Percentiles rank a stretch among this genome's conserved stretches.
These are phyloP conservation scores for Cyaniris semiargus DNA, from an alignment of 2,888 invertebrate species.

Conservation along the genomic window DNA sequence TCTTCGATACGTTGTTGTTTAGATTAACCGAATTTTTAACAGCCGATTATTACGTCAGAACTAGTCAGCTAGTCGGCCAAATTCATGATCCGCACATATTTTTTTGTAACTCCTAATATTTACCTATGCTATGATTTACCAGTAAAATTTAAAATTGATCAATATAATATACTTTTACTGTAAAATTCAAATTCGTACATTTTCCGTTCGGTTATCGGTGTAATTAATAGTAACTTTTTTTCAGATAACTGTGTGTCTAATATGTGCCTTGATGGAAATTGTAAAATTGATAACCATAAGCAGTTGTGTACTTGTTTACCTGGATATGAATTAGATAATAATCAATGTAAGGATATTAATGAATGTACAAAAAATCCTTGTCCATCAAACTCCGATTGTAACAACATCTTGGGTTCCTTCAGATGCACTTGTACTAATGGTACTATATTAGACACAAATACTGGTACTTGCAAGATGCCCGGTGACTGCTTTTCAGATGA, in stretches of 20 bases:
- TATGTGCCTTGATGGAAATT: slow-evolving; percentile 90
- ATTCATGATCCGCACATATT: too few species aligned
- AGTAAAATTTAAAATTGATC: too few species aligned
- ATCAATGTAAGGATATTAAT: slow-evolving; percentile 88
- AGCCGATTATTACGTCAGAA: too few species aligned
- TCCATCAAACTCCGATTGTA: slow-evolving; percentile 87
- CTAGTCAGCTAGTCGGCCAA: too few species aligned
- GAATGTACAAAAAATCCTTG: slow-evolving; percentile 91
- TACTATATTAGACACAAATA: slow-evolving; percentile 87
- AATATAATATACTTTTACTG: too few species aligned
- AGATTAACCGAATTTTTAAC: too few species aligned
- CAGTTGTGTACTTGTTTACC: slow-evolving; percentile 86
- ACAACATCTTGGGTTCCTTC: slow-evolving; percentile 89
- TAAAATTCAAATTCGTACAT: not conserved
- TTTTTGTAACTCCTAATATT: too few species aligned
- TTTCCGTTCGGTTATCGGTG: slow-evolving; percentile 18
- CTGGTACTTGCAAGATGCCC: slow-evolving; percentile 88
- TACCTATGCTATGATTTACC: too few species aligned
- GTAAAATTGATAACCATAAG: slow-evolving; percentile 86
- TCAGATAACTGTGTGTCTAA: slow-evolving; percentile 89
- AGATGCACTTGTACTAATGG: slow-evolving; percentile 89
- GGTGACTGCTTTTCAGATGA: slow-evolving; percentile 90
- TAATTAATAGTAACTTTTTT: slow-evolving; percentile 48
- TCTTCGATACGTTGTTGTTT: too few species aligned
- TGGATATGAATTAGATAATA: slow-evolving; percentile 85